Base-by-base conservation (phyloP, 2,113 vertebrate species). In the Strix uralensis region DNA sequence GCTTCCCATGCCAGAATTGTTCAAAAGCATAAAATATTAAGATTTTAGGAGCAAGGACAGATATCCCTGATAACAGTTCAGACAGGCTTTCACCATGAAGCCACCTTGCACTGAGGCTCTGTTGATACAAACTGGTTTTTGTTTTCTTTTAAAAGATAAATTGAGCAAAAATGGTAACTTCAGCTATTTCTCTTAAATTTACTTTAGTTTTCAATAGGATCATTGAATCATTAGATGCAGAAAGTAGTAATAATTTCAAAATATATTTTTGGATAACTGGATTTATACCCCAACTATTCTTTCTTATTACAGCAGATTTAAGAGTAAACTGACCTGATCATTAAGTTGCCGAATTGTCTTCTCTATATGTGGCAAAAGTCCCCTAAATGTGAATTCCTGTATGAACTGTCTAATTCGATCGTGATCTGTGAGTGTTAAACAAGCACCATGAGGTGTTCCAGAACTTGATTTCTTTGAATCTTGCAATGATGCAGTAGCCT, bases 261-360 rank as follows among this genome's bases (percentile, higher is more conserved):
- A 61, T 6, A 75, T 38, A 34, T 36, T 65, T 85, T 11, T 78
- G 17, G 36, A n/a, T 78, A 86, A 59, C 27, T 67, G 30, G 27
- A 26, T 69, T 49, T 78, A 54, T 19, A 73, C 1, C 8, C 11
- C 27, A 67, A 61, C 9, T n/a, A 3, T 7, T 90, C 66, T 69
- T 47, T 7, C 11, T 74, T 67, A 55, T 13, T 54, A 54, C 0
- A 0, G 15, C 20, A 77, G 1, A 1, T 69, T 65, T 51, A 88
- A 66, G 63, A 63, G 42, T 90, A 51, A 91, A 96, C 95, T 89
- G 95, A 99, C 99, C 99, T 99, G 99, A 97, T 99, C 99, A 46
- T 99, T 99, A 78, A 99, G 98, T 72, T 99, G 99, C 27, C 99
- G 96, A 95, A 99, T 99, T 93, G 99, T 99, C 98, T 99, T 99